Base-by-base conservation (phyloP, 2,113 vertebrate species). In the Aphelocoma coerulescens region DNA sequence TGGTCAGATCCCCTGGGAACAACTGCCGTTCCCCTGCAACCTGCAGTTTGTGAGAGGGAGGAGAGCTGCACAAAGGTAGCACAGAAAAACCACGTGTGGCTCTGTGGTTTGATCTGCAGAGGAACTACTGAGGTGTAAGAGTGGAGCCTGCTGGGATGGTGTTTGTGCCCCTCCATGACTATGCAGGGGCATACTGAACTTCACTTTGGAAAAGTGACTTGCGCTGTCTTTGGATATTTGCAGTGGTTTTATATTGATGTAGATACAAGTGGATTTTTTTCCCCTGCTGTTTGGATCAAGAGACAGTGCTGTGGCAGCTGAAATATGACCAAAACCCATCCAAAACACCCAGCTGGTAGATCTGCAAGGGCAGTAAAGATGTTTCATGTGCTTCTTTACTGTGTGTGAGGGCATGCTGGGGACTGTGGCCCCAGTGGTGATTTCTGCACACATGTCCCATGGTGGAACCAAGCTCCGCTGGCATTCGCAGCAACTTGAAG, bases 51-150 rank as follows among this genome's bases (percentile, higher is more conserved):
- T 28, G 58, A n/a, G 22, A 43, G 32, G 44, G 13, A 71, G 16
- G 26, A 81, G 52, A 68, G 39, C 30, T 61, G 52, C 30, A 6
- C 8, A 23, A 33, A 37, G 7, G 16, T 30, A 35, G 54, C 2
- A 2, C 21, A 46, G 49, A 52, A 55, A 65, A 67, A 10, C 11
- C 5, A 13, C 0, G 0, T 8, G 39, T 2, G 2, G 9, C 37
- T 71, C 41, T 27, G 51, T 35, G 69, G 33, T 49, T 48, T 52
- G 24, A 44, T 82, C 21, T 7, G 3, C 16, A 4, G 57, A 62
- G n/a, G 41, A 88, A 4, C 30, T 93, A 1, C 78, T 39, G 57
- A 49, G 11, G 6, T 88, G 18, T 33, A 28, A 35, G 65, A 32
- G 46, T 11, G 33, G 44, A 61, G 14, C 41, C 32, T 28, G 33